Evolutionary conservation across 2,113 vertebrate species (phyloP), one percentile per base, ranked within the genome.

Genomic region (Chaetura pelagica): DNA sequence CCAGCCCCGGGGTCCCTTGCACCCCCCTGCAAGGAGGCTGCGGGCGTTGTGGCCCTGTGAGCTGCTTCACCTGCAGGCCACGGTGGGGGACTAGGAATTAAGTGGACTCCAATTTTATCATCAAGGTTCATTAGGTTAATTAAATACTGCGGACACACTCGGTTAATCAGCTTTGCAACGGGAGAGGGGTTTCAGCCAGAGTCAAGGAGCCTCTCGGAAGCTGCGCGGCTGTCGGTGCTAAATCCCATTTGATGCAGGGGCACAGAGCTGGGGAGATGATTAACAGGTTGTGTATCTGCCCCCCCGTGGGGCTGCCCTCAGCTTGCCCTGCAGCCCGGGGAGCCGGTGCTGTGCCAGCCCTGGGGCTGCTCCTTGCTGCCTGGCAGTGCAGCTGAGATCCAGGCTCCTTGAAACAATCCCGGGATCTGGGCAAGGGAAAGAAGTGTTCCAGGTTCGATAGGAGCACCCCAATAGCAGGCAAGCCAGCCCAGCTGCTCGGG

Each of bases 81-180:
- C 72, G 32, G 61, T 1, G 0, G 55, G 75, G 59, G 19, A 38
- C 17, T 9, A 12, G 81, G 63, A 91, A 77, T 93, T 83, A 83
- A 93, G 68, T n/a, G 75, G 83, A 29, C 93, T 94, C 89, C 90
- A 88, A 86, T 97, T 96, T 88, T 62, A 91, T 86, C 4, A 2
- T 62, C 84, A 69, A 63, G 91, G 94, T 96, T 97, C 94, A 54
- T 94, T 92, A 88, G 90, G 84, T 97, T 96, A 97, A 95, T 95
- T 97, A 96, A 91, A 95, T 86, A 83, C 71, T 24, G 64, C 15
- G 82, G 93, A 77, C 0, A 1, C 81, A 38, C 62, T 89, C 84
- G 34, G 81, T 62, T 96, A 96, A 96, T 96, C 87, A 89, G 89
- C 84, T 91, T 87, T 85, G 74, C 74, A 40, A 30, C 38, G 83